Percentiles rank a stretch among this genome's conserved stretches.
These are phyloP conservation scores for Dolichoris vasculosae DNA, from an alignment of 1,140 invertebrate species.

Conservation along the genomic window DNA sequence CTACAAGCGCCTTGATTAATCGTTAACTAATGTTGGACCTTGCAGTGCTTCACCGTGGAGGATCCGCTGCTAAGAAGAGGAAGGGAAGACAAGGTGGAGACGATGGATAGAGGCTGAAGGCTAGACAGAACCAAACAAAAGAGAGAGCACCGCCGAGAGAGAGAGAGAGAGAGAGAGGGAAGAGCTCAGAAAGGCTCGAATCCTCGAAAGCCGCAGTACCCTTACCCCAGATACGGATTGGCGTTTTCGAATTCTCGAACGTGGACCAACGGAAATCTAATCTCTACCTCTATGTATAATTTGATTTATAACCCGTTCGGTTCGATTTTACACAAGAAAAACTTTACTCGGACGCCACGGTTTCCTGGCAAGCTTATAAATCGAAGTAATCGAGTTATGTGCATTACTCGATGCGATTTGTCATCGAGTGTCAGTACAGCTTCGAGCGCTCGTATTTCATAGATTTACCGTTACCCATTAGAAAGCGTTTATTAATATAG, in stretches of 20 bases:
- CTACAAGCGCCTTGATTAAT: slow-evolving; percentile 76
- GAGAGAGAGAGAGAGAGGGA: slow-evolving; percentile 58
- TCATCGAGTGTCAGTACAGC: slow-evolving; percentile 35
- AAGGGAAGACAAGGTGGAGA: slow-evolving; percentile 48
- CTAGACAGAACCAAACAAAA: slow-evolving; percentile 55
- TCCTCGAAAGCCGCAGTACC: slow-evolving; percentile 62
- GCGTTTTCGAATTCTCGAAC: slow-evolving; percentile 61
- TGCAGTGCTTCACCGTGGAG: slow-evolving; percentile 66
- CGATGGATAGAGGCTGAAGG: slow-evolving; percentile 58
- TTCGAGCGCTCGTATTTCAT: slow-evolving; percentile 9
- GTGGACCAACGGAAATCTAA: slow-evolving; percentile 71
- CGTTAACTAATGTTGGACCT: slow-evolving; percentile 76
- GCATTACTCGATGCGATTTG: slow-evolving; percentile 64
- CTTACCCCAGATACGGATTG: slow-evolving; percentile 56
- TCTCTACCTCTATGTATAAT: slow-evolving; percentile 67
- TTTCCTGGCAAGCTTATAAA: slow-evolving; percentile 38
- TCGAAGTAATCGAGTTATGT: slow-evolving; percentile 49
- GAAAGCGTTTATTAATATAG: slow-evolving; percentile 15
- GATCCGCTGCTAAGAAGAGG: slow-evolving; percentile 55
- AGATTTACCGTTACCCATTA: neutral
- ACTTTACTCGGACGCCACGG: slow-evolving; percentile 22
- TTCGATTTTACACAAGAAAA: slow-evolving; percentile 53
- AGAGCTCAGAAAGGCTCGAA: slow-evolving; percentile 55
- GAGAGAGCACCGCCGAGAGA: neutral
- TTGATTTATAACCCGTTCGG: slow-evolving; percentile 67